Conservation (phyloP, 1,140 invertebrate species). For the Venturia canescens region DNA sequence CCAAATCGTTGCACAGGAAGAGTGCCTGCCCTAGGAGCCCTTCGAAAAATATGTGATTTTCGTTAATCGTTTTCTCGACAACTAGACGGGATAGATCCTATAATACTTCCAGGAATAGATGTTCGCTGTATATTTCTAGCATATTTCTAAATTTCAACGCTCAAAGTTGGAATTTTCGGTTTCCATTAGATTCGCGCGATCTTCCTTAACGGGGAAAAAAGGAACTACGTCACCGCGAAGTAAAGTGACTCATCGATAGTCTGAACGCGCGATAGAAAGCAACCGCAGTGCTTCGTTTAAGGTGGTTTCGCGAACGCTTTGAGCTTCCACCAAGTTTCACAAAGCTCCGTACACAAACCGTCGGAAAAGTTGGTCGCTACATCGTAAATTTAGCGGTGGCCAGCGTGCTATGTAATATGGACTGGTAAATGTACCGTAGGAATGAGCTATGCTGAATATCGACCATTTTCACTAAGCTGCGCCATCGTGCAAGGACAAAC, state of each 20-base stretch:
- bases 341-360: neutral
- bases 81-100: no score
- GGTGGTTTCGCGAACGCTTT: neutral
- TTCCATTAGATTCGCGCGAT: no score
- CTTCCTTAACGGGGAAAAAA: neutral
- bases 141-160: no score
- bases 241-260: neutral
- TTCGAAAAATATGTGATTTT: no score
- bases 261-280: neutral
- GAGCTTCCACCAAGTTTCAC: neutral
- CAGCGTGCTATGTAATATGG: neutral
- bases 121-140: no score
- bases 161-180: no score
- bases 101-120: no score
- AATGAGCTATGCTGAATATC: constrained; percentile 17
- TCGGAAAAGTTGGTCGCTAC: neutral
- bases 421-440: neutral
- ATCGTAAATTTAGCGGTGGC: neutral
- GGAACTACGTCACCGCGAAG: neutral
- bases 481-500: constrained; percentile 18
- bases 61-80: no score
- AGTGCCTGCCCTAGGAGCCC: no score
- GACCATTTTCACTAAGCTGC: neutral
- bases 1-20: no score
- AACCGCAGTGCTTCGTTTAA: neutral